Conservation (phyloP, 2,888 invertebrate species). For the Cantharis lateralis region DNA sequence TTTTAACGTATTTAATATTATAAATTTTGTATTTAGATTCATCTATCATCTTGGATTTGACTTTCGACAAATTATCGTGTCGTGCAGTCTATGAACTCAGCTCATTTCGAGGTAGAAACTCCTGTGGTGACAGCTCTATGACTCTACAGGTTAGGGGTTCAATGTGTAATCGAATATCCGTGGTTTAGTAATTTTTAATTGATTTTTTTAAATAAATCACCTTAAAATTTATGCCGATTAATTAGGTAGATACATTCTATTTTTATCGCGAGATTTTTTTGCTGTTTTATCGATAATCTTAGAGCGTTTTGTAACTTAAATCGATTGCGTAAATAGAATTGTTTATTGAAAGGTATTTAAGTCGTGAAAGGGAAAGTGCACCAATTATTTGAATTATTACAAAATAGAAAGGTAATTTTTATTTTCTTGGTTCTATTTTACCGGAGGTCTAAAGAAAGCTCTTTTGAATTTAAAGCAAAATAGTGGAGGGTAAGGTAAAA, state of each 20-base stretch:
- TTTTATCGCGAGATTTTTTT: neutral
- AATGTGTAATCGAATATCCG: conserved; percentile 3
- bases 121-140: conserved; percentile 32
- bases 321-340: conserved; percentile 7
- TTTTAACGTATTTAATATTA: conserved; percentile 36
- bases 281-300: neutral
- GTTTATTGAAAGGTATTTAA: conserved; percentile 15
- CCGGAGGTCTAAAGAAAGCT: neutral
- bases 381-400: conserved; percentile 33
- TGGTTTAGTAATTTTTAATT: neutral
- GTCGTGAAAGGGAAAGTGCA: conserved; percentile 36
- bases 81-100: conserved; percentile 27
- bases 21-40: conserved; percentile 28
- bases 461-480: neutral
- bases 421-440: neutral
- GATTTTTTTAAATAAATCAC: neutral
- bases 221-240: too few relatives aligned
- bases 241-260: too few relatives aligned
- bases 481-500: neutral
- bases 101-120: conserved; percentile 27
- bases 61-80: conserved; percentile 33
- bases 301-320: neutral
- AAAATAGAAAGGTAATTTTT: conserved; percentile 34
- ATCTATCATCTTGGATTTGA: conserved; percentile 31
- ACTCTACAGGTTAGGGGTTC: conserved; percentile 28